Evolutionary conservation across 2,888 invertebrate genomes (phyloP).

Genomic region (Hirtodrosophila duncani): DNA sequence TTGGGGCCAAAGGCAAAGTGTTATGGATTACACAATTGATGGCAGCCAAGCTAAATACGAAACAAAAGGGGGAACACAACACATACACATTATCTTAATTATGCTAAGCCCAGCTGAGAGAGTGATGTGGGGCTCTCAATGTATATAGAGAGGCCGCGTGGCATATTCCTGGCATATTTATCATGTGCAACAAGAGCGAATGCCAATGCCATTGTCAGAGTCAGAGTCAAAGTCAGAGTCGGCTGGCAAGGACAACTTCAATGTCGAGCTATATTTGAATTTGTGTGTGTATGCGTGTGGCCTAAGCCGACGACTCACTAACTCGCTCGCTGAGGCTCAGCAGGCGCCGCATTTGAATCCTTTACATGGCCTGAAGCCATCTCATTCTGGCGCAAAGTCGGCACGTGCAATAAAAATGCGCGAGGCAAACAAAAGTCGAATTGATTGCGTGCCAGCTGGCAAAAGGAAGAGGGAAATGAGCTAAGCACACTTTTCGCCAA

Average conservation of each 20-base stretch:
- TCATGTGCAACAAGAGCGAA: constrained; percentile 35
- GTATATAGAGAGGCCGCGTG: too few species aligned
- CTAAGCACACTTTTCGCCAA: constrained; percentile 12
- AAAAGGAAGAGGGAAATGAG: constrained; percentile 37
- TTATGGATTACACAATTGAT: too few species aligned
- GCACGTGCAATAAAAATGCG: constrained; percentile 46
- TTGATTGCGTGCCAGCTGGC: constrained; percentile 64
- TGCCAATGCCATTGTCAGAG: constrained; percentile 33
- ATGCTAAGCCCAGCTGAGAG: neutral
- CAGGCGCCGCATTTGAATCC: constrained; percentile 35
- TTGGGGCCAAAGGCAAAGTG: constrained; percentile 1
- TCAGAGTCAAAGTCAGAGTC: constrained; percentile 40
- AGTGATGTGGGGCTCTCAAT: constrained; percentile 2
- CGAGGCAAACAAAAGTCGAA: constrained; percentile 49
- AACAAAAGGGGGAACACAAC: neutral
- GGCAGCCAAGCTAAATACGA: too few species aligned
- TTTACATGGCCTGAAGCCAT: constrained; percentile 18
- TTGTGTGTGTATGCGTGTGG: too few species aligned
- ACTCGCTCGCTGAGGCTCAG: constrained; percentile 4
- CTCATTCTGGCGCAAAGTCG: neutral
- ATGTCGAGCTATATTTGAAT: too few species aligned
- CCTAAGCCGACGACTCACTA: constrained; percentile 17
- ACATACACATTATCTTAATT: neutral
- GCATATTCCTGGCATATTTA: constrained; percentile 47
- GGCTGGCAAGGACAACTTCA: constrained; percentile 17